A percentile compares a stretch with the other conserved stretches of the same genome.
phyloP scores from a whole-genome alignment of 1,140 invertebrate species.

The Eupristina koningsbergeri region DNA sequence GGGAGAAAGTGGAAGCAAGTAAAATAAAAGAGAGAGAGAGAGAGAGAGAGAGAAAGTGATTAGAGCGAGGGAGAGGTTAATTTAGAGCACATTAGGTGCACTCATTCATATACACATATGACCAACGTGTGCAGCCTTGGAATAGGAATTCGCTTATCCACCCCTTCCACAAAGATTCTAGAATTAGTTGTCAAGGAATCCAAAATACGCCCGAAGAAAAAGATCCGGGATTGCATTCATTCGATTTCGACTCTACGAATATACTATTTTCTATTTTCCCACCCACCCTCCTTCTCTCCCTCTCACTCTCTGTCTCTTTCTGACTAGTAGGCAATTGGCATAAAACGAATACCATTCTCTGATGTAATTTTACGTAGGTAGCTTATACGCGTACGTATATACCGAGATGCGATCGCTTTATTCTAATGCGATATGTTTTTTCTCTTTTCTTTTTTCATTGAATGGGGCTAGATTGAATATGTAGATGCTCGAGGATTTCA shows the following conservation, averaged over 20 bases:
- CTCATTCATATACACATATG: neutral
- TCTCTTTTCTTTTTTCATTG: neutral
- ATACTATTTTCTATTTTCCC: neutral
- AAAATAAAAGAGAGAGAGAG: neutral
- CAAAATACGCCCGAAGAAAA: slow-evolving; percentile 17
- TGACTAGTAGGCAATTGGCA: too few relatives aligned
- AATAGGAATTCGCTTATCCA: slow-evolving; percentile 27
- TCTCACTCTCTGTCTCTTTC: neutral
- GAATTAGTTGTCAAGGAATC: slow-evolving; percentile 36
- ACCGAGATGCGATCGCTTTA: slow-evolving; percentile 16
- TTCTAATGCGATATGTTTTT: slow-evolving; percentile 22
- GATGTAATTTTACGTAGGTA: slow-evolving; percentile 36
- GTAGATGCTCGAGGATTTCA: neutral
- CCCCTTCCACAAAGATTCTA: slow-evolving; percentile 1
- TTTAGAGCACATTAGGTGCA: too few relatives aligned
- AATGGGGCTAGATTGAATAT: neutral
- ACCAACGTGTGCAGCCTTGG: neutral
- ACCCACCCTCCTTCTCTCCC: neutral
- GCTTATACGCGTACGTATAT: slow-evolving; percentile 3
- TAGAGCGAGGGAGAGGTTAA: neutral
- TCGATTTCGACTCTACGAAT: slow-evolving; percentile 24
- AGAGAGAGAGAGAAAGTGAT: neutral
- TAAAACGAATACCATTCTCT: slow-evolving; percentile 19
- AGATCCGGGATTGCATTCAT: slow-evolving; percentile 33
- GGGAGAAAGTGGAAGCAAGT: neutral